Percentiles rank a stretch among this genome's conserved stretches.
phyloP scores from a whole-genome alignment of 2,113 vertebrate species.

The Zeus faber region DNA sequence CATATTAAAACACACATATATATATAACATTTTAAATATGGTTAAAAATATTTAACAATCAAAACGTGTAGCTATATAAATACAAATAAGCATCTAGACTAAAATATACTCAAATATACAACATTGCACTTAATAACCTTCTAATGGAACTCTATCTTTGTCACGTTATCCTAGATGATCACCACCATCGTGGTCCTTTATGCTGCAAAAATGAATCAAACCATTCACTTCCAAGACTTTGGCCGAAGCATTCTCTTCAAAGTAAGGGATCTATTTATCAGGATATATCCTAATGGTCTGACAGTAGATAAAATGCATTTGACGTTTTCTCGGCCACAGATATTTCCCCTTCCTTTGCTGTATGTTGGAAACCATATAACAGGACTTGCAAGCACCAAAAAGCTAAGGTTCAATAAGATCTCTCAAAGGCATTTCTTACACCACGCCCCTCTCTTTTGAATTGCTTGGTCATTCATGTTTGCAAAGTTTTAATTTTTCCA shows the following conservation, averaged over 20 bases:
- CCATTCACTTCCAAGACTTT: conserved; percentile 69
- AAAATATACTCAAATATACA: no score
- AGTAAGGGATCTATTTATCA: conserved; percentile 36
- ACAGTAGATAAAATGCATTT: background rate
- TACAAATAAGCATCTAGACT: no score
- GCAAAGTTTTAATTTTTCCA: background rate
- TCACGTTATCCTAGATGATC: conserved; percentile 60
- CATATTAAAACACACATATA: no score
- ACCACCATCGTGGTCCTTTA: conserved; percentile 69
- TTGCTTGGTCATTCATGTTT: background rate
- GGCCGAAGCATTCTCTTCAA: conserved; percentile 62
- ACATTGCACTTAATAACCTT: no score
- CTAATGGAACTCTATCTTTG: no score
- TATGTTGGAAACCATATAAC: conserved; percentile 74
- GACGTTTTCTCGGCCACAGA: conserved; percentile 40
- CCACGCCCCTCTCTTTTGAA: background rate
- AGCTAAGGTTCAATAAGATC: conserved; percentile 63
- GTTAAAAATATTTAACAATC: no score
- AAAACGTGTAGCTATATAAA: no score
- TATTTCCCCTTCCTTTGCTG: conserved; percentile 74
- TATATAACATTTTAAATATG: no score
- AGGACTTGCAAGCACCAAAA: conserved; percentile 75
- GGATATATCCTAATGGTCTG: background rate
- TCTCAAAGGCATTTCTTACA: background rate
- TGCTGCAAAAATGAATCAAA: conserved; percentile 62